Conservation (phyloP, 2,797 vertebrate genomes). For the Pagetopsis macropterus region DNA sequence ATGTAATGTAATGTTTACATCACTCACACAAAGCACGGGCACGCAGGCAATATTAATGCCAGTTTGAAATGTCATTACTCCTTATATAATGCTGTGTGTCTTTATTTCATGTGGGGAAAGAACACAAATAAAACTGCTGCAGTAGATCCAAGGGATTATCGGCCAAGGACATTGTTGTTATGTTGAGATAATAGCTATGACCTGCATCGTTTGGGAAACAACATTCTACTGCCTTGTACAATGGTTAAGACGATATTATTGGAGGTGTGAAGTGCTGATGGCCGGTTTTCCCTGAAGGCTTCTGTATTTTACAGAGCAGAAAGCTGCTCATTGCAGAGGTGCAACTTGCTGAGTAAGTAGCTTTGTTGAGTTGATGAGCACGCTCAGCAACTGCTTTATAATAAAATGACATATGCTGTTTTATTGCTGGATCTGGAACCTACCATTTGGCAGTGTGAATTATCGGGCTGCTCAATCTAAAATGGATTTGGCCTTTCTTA, state of each 20-base stretch:
- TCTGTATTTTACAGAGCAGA: slow-evolving; percentile 37
- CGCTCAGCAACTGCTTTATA: slow-evolving; percentile 40
- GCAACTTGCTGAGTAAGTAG: slow-evolving; percentile 64
- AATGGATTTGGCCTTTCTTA: slow-evolving; percentile 18
- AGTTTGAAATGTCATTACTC: slow-evolving; percentile 5
- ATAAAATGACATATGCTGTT: slow-evolving; percentile 59
- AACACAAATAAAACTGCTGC: slow-evolving; percentile 17
- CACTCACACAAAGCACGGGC: neutral
- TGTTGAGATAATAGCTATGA: slow-evolving; percentile 19
- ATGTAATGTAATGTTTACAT: no score
- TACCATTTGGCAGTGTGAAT: slow-evolving; percentile 23
- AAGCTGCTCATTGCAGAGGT: slow-evolving; percentile 47
- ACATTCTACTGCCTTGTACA: neutral
- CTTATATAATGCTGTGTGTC: neutral
- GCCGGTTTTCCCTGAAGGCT: slow-evolving; percentile 38
- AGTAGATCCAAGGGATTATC: slow-evolving; percentile 8
- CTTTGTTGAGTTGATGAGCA: slow-evolving; percentile 41
- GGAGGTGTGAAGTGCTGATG: slow-evolving; percentile 20
- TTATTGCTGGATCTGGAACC: slow-evolving; percentile 35
- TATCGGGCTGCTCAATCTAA: slow-evolving; percentile 17
- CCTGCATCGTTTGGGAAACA: slow-evolving; percentile 18
- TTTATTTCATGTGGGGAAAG: slow-evolving; percentile 12
- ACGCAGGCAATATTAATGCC: slow-evolving; percentile 11
- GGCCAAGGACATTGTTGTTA: slow-evolving; percentile 16
- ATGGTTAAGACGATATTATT: slow-evolving; percentile 17